Percentiles rank a stretch among this genome's conserved stretches.
These are phyloP conservation scores for Cryptotis parvus DNA, from an alignment of 2,113 vertebrate genomes.

Conservation along the genomic window DNA sequence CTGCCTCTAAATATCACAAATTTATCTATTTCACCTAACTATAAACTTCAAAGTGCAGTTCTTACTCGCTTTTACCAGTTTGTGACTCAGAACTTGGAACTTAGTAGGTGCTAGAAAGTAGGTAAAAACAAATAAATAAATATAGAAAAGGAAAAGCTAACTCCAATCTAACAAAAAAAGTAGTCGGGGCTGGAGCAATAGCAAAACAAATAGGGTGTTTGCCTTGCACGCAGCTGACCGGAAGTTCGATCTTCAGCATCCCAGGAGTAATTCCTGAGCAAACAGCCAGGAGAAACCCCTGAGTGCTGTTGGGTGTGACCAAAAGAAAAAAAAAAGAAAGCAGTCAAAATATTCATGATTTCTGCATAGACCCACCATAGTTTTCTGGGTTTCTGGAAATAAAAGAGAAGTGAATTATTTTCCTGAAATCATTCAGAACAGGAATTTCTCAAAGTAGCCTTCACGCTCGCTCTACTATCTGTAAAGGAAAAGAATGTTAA, in stretches of 20 bases:
- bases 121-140: background rate
- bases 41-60: background rate
- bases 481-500: background rate
- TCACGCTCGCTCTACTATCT: too few relatives aligned
- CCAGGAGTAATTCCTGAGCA: too few relatives aligned
- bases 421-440: background rate
- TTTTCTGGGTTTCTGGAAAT: background rate
- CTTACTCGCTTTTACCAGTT: background rate
- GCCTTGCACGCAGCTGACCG: too few relatives aligned
- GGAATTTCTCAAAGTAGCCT: background rate
- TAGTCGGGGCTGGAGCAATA: too few relatives aligned
- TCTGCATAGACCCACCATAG: background rate
- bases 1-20: background rate
- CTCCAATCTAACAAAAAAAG: background rate
- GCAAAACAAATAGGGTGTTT: too few relatives aligned
- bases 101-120: background rate
- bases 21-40: background rate
- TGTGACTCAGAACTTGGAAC: background rate
- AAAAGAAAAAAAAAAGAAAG: too few relatives aligned
- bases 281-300: too few relatives aligned
- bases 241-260: too few relatives aligned
- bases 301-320: too few relatives aligned
- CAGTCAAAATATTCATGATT: background rate
- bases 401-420: background rate
- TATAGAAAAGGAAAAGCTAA: background rate